Evolutionary conservation across 1,140 invertebrate genomes (phyloP).

Genomic region (Dendroctonus ponderosae): DNA sequence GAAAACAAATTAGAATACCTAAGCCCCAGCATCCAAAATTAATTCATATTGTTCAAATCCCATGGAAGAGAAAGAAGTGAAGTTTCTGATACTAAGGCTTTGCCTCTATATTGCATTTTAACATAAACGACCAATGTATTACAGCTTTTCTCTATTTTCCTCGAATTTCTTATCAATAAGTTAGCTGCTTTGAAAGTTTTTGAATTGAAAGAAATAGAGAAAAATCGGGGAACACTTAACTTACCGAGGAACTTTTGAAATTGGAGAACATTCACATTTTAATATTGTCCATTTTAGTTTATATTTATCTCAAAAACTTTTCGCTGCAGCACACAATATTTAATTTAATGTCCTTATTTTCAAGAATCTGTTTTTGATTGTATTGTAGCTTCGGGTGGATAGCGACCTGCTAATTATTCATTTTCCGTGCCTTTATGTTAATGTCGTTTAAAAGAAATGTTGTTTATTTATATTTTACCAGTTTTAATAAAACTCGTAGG

Average conservation of each 20-base stretch:
- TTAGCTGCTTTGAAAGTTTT: conserved; percentile 31
- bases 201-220: conserved; percentile 30
- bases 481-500: no score
- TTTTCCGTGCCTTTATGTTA: no score
- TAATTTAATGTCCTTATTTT: conserved; percentile 19
- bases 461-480: no score
- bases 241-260: conserved; percentile 31
- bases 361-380: no score
- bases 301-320: conserved; percentile 32
- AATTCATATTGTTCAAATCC: neutral
- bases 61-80: conserved; percentile 1
- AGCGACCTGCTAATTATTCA: no score
- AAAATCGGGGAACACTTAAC: conserved; percentile 34
- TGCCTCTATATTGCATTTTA: conserved; percentile 26
- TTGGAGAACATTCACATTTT: conserved; percentile 34
- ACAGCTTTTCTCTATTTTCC: conserved; percentile 22
- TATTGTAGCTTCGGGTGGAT: no score
- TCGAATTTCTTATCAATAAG: conserved; percentile 33
- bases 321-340: conserved; percentile 22
- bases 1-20: neutral
- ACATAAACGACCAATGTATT: conserved; percentile 27
- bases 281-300: conserved; percentile 35
- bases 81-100: conserved; percentile 2
- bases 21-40: neutral
- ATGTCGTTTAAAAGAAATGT: no score